phyloP scores from a whole-genome alignment of 1,140 invertebrate species.

The Diabrotica virgifera region DNA sequence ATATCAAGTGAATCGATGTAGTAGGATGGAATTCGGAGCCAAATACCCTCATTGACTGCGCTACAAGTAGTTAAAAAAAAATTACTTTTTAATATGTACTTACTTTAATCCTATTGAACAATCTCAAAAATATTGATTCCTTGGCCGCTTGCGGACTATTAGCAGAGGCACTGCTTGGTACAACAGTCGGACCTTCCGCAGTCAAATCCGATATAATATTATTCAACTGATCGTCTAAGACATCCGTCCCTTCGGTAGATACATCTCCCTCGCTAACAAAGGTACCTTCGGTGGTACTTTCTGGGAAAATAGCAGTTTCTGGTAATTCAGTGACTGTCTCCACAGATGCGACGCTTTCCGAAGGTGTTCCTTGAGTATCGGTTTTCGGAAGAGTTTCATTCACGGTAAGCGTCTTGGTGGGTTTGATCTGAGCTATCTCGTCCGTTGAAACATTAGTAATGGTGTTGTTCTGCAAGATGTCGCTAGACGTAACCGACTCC shows the following conservation, averaged over 20 bases:
- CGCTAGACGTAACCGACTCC: background rate
- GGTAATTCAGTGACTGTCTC: background rate
- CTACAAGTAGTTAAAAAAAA: too few species aligned
- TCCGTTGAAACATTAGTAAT: background rate
- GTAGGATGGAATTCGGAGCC: too few species aligned
- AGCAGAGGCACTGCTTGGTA: constrained; percentile 28
- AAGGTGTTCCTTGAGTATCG: background rate
- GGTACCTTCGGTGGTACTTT: background rate
- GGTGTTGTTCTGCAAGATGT: background rate
- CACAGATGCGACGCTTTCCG: background rate
- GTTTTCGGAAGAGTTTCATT: constrained; percentile 19
- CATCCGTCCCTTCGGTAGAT: constrained; percentile 6
- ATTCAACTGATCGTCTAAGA: constrained; percentile 45
- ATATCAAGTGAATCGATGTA: too few species aligned
- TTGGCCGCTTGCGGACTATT: constrained; percentile 67
- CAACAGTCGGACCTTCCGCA: constrained; percentile 21
- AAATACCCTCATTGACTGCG: too few species aligned
- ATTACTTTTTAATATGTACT: constrained; percentile 26
- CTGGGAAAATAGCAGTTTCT: background rate
- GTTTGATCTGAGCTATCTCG: constrained; percentile 41
- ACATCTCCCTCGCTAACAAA: constrained; percentile 5
- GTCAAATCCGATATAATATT: constrained; percentile 45
- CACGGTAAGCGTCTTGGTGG: constrained; percentile 42
- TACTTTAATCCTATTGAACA: constrained; percentile 94
- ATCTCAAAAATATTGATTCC: constrained; percentile 91